phyloP scores from a whole-genome alignment of 1,140 invertebrate species.

The Danaus plexippus region DNA sequence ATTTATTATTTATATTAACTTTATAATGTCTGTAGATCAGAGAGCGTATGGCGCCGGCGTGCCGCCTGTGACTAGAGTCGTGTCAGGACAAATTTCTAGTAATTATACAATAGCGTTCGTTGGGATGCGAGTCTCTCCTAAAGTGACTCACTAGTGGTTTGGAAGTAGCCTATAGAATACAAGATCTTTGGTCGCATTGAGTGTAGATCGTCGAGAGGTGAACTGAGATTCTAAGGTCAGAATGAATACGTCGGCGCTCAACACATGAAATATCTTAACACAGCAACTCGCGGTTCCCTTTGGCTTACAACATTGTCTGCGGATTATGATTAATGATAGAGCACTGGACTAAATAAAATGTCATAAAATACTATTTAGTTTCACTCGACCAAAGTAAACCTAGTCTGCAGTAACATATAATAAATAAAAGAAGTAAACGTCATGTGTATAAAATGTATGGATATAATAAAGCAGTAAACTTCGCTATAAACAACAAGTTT shows the following conservation, averaged over 20 bases:
- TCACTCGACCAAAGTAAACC: too few species aligned
- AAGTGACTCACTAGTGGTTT: too few species aligned
- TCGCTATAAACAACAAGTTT: too few species aligned
- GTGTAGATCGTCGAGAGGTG: slow-evolving; percentile 41
- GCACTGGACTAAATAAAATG: neutral
- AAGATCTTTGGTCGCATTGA: slow-evolving; percentile 55
- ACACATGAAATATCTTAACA: slow-evolving; percentile 34
- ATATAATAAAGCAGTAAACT: too few species aligned
- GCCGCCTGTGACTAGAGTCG: slow-evolving; percentile 47
- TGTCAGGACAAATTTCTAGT: slow-evolving; percentile 27
- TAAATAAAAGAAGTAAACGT: too few species aligned
- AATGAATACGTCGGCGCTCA: slow-evolving; percentile 8
- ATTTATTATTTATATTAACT: slow-evolving; percentile 35
- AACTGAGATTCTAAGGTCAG: slow-evolving; percentile 14
- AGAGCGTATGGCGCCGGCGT: slow-evolving; percentile 48
- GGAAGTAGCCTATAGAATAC: too few species aligned
- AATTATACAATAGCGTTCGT: slow-evolving; percentile 21
- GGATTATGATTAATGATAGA: slow-evolving; percentile 4
- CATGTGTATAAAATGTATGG: too few species aligned
- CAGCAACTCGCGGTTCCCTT: slow-evolving; percentile 47
- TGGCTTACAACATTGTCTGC: slow-evolving; percentile 51
- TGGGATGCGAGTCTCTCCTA: slow-evolving; percentile 10
- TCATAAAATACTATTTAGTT: too few species aligned
- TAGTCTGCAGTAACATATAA: too few species aligned
- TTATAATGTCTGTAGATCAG: slow-evolving; percentile 28